Base-by-base conservation (phyloP, 2,888 invertebrate species). In the Dasypolia templi region DNA sequence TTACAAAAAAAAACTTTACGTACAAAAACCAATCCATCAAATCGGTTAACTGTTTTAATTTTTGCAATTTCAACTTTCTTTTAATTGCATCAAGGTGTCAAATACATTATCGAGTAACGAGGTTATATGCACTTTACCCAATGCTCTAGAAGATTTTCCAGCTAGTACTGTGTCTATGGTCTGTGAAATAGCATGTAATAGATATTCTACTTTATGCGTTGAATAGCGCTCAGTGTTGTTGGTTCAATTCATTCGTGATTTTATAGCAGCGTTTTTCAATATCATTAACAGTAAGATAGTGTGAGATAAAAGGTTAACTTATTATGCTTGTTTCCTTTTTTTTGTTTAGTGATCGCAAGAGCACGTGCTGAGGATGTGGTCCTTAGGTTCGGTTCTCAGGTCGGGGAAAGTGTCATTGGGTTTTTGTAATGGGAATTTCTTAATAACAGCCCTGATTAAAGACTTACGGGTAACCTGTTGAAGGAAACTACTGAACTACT, bases 101-200 rank as follows among this genome's bases (percentile, higher is more conserved):
- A 82, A 69, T 63, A 51, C n/a, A 7, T 58, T 66, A 68, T 42
- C 39, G 1, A 29, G 9, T 68, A 22, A 26, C 35, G 7, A 64
- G 26, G 32, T 51, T 39, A 58, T 49, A 62, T 75, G 65, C 68
- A 76, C 66, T 76, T 75, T 68, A 72, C 58, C 55, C 39, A 67
- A 67, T 67, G 69, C 55, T 26, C 51, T 53, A 35, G 56, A 46
- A 66, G 42, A 66, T 72, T 72, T 76, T 42, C 72, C 55, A 71
- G 72, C 62, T 51, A 69, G 72, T 71, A 22, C 5, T 56, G 64
- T 35, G 32, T 74, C 82, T 72, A 85, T 83, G 79, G 62, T 7
- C 70, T 73, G 83, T 84, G 72, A 82, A 83, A 83, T 82, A 78
- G 44, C 67, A 73, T 69, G 73, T 73, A 81, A 62, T 83, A 56